Evolutionary conservation across 2,797 vertebrate genomes (phyloP), one percentile per base, ranked within the genome.

Genomic region (Platalea minor): DNA sequence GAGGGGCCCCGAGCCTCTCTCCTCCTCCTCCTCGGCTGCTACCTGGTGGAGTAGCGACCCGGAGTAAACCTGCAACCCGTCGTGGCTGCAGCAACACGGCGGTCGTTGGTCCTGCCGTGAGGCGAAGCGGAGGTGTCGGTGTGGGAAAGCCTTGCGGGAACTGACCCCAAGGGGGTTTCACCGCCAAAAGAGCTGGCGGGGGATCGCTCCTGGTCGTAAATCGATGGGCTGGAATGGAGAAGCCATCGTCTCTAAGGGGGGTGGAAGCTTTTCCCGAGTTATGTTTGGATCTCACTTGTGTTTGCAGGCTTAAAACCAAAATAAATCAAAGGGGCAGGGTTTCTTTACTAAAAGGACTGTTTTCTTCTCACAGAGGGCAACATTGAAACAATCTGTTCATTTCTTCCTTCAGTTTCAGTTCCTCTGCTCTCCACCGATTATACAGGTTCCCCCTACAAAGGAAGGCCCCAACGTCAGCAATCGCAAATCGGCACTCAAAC

Each of bases 161-260:
- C 2, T 3, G 70, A 43, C n/a, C 46, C 33, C 4, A 0, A 3
- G 25, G 6, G 68, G 5, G 1, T 10, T 8, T 4, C 43, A 3
- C 20, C 6, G 33, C 18, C 3, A 14, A 3, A 35, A 24, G 39
- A 48, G 13, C 13, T 1, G 31, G 0, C 7, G 6, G n/a, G 7
- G n/a, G 24, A 12, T 16, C 12, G 0, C 3, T 17, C 11, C 35
- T 2, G 10, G 17, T 16, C n/a, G 1, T 10, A 20, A 6, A 11
- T 0, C 7, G 2, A 5, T 0, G 20, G 57, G 41, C 14, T 31
- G 74, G 17, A 7, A 21, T 0, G 19, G 17, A 50, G 13, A 45
- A 25, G 8, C 5, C 43, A 11, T 5, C 0, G 3, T 4, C 43
- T 5, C 8, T 0, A 1, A 7, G 4, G 16, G 33, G 0, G 0